Base-by-base conservation (phyloP, 2,797 vertebrate genomes). In the Echeneis naucrates region DNA sequence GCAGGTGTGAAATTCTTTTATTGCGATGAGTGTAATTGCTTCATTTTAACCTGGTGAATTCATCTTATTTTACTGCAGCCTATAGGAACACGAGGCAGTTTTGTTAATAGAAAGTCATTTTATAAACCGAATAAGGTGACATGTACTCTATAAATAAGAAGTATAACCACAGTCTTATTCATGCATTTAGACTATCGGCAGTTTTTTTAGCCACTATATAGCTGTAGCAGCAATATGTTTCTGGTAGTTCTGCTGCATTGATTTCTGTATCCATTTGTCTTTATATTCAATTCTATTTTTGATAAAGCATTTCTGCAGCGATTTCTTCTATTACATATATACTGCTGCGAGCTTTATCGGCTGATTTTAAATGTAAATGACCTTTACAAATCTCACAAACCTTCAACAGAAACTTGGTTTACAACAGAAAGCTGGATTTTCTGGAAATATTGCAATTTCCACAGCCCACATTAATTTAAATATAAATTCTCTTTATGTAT, bases 71-170 rank as follows among this genome's bases (percentile, higher is more conserved):
- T 23, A 8, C 17, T 33, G 32, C 37, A 11, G 24, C 55, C 48
- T 40, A 59, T 35, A 30, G 54, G 17, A 55, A 78, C 59, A 58
- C 19, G 7, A 57, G 21, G 73, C 23, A 30, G 57, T 78, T 75
- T 63, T 56, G 38, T 56, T 68, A 55, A 61, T 12, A 53, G 62
- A 68, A 82, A 72, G 69, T 61, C 7, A 45, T 74, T 68, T 59
- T 21, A 61, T 0, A 14, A 7, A 59, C 48, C 67, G 33, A 52
- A 33, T 32, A 42, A 44, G 55, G 68, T 60, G 50, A 66, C 51
- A 71, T 23, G 8, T 55, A 51, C 30, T 55, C 35, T 51, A 51
- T 61, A 40, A 60, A 68, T 23, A 57, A 65, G 27, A 75, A 56
- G 24, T 45, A 57, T 51, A 44, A 47, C 45, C 13, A 67, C 68